Evolutionary conservation across 2,113 vertebrate species (phyloP).

Genomic region (Helogale parvula): DNA sequence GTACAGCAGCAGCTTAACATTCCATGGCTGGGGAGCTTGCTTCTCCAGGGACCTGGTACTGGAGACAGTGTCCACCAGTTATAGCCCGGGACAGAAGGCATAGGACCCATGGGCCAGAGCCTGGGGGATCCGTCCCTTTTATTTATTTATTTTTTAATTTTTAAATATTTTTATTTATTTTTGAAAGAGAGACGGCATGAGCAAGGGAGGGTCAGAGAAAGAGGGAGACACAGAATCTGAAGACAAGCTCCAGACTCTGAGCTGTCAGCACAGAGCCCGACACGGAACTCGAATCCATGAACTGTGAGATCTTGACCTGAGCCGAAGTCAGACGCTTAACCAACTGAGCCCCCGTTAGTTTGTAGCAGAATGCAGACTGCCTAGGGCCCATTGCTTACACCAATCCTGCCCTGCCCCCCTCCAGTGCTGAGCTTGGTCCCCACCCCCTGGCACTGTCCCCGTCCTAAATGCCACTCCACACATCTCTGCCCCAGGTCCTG

Average conservation of each 20-base stretch:
- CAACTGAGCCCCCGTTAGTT: neutral
- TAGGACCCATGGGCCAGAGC: neutral
- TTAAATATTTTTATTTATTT: too few species aligned
- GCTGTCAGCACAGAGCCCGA: too few species aligned
- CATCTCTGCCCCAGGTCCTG: neutral
- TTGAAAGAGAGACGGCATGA: too few species aligned
- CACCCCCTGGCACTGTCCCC: neutral
- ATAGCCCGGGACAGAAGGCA: neutral
- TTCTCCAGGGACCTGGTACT: neutral
- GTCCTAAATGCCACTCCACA: neutral
- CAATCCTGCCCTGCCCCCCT: neutral
- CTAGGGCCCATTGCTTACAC: neutral
- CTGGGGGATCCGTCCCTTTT: neutral
- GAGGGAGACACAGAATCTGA: too few species aligned
- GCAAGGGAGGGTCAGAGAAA: too few species aligned
- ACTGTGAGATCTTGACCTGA: too few species aligned
- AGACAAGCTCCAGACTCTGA: too few species aligned
- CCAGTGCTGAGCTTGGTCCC: neutral
- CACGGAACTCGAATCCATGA: too few species aligned
- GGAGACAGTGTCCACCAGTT: neutral
- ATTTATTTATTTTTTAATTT: too few species aligned
- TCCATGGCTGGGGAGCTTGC: neutral
- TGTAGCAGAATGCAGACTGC: neutral
- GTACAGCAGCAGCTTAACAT: conserved; percentile 51
- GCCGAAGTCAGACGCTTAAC: too few species aligned